Conservation (phyloP, 1,140 invertebrate species). For the Melitaea cinxia region DNA sequence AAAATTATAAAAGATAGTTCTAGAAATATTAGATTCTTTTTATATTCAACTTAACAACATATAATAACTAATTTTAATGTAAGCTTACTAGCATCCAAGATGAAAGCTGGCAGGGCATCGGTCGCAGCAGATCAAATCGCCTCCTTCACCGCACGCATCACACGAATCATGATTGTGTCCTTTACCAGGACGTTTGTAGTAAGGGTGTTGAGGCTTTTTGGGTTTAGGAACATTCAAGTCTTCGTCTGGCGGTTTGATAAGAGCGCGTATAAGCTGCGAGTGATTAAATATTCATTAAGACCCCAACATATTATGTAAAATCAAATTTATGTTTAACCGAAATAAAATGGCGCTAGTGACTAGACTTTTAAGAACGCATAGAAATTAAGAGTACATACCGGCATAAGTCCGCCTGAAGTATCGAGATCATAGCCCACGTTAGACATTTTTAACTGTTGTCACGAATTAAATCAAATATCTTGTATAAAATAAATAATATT, state of each 20-base stretch:
- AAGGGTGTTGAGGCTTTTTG: constrained; percentile 88
- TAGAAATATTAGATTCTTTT: too few relatives aligned
- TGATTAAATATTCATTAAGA: constrained; percentile 1
- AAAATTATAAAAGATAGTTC: background rate
- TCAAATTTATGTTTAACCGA: background rate
- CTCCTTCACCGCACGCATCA: constrained; percentile 95
- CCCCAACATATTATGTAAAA: constrained; percentile 3
- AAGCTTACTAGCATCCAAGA: constrained; percentile 94
- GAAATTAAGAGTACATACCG: constrained; percentile 51
- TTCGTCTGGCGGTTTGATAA: constrained; percentile 92
- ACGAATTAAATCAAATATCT: background rate
- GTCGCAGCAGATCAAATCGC: constrained; percentile 97
- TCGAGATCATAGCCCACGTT: constrained; percentile 77
- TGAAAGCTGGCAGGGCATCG: constrained; percentile 97
- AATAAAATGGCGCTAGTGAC: constrained; percentile 19
- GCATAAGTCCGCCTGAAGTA: constrained; percentile 77
- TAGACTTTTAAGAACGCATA: constrained; percentile 3
- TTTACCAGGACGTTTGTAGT: constrained; percentile 92
- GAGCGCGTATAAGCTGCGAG: constrained; percentile 91
- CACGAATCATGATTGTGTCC: constrained; percentile 97
- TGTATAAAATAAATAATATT: constrained; percentile 3
- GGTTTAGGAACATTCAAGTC: constrained; percentile 86
- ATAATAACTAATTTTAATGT: background rate
- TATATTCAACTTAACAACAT: background rate
- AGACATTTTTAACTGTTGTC: constrained; percentile 53